phyloP scores from a whole-genome alignment of 2,113 vertebrate species.

The Anolis carolinensis region DNA sequence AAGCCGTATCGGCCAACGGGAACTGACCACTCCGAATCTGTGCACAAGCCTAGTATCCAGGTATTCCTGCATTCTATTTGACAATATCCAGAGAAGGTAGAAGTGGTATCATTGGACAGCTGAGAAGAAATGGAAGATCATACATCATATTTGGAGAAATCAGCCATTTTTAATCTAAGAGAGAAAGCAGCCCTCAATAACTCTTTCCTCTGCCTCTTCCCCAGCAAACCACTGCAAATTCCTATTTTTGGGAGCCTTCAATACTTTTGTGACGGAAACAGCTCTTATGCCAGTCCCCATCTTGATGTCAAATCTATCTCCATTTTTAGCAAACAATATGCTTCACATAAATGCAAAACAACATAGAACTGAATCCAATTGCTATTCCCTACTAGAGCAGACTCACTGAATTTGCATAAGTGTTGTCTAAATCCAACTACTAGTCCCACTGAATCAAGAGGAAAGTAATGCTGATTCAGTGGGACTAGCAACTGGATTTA shows the following conservation, averaged over 20 bases:
- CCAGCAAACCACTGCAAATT: not conserved
- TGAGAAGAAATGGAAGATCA: not conserved
- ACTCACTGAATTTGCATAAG: no score
- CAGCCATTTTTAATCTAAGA: not conserved
- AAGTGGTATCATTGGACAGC: not conserved
- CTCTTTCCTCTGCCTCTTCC: not conserved
- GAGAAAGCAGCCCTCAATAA: no score
- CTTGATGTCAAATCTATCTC: not conserved
- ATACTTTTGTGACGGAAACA: not conserved
- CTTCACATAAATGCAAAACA: not conserved
- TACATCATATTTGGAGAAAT: not conserved
- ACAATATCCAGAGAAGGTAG: not conserved
- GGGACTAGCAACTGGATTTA: no score
- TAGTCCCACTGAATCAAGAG: no score
- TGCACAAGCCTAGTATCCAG: no score
- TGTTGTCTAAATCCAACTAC: no score
- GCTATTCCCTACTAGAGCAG: no score
- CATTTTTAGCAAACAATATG: not conserved
- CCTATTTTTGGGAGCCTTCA: not conserved
- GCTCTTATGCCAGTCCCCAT: not conserved
- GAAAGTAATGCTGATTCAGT: no score
- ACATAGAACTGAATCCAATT: not conserved
- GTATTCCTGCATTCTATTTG: not conserved
- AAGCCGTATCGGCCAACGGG: no score
- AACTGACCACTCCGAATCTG: no score